phyloP scores from a whole-genome alignment of 2,113 vertebrate genomes.

The Hemicordylus capensis region DNA sequence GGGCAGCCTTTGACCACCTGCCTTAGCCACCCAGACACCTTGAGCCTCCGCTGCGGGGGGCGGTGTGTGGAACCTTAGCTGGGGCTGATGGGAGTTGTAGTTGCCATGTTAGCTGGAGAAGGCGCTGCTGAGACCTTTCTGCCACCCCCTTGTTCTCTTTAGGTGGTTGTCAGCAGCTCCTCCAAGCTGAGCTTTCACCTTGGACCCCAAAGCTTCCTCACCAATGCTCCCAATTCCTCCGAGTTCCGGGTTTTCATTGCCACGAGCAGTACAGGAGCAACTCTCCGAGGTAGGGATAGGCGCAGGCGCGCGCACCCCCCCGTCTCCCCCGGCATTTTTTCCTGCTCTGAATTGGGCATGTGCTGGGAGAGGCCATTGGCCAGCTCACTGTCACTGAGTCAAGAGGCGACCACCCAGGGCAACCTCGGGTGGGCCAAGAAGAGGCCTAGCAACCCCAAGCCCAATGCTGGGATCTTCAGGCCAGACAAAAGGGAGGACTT shows the following conservation, averaged over 20 bases:
- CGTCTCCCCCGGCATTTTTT: not conserved
- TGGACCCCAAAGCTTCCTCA: constrained; percentile 57
- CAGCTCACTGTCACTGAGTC: not conserved
- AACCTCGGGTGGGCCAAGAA: too few relatives aligned
- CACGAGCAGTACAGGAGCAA: constrained; percentile 42
- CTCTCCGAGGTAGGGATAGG: constrained; percentile 59
- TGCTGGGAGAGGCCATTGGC: too few relatives aligned
- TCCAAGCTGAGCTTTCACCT: constrained; percentile 55
- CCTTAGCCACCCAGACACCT: too few relatives aligned
- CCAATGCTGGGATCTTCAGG: too few relatives aligned
- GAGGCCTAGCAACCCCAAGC: too few relatives aligned
- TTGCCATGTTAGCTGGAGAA: too few relatives aligned
- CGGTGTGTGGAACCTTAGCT: too few relatives aligned
- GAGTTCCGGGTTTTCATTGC: constrained; percentile 59
- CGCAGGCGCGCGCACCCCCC: fast-evolving
- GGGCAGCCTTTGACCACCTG: too few relatives aligned
- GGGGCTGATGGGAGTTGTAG: too few relatives aligned
- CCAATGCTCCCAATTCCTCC: constrained; percentile 53
- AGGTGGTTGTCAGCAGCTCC: constrained; percentile 62
- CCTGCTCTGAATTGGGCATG: not conserved
- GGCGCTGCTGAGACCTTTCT: not conserved
- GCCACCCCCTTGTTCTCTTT: not conserved
- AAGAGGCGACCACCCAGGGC: not conserved
- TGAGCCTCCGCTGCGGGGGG: too few relatives aligned
- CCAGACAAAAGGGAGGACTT: too few relatives aligned